phyloP scores from a whole-genome alignment of 2,888 invertebrate species.

The Melanargia galathea region DNA sequence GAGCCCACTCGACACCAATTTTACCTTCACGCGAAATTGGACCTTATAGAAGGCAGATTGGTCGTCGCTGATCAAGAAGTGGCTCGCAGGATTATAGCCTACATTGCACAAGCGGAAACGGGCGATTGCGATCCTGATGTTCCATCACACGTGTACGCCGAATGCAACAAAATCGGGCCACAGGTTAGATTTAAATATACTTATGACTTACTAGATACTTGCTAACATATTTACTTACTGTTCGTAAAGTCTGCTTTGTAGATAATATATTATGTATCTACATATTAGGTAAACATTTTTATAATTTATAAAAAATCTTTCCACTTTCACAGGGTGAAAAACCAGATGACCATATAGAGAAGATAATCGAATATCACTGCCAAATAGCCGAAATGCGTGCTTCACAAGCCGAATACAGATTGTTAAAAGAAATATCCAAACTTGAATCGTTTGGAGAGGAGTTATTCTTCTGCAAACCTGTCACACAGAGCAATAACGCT shows the following conservation, averaged over 20 bases:
- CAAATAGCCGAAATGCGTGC: constrained; percentile 85
- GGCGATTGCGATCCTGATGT: constrained; percentile 86
- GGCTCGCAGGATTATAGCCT: constrained; percentile 87
- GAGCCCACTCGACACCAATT: constrained; percentile 93
- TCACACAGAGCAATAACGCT: constrained; percentile 83
- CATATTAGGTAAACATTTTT: too few species aligned
- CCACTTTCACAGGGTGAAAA: constrained; percentile 67
- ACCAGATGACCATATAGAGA: constrained; percentile 84
- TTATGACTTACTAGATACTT: background rate
- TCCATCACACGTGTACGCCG: constrained; percentile 83
- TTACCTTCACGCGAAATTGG: constrained; percentile 91
- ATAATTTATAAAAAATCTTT: too few species aligned
- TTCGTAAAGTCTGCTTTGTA: background rate
- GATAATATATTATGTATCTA: background rate
- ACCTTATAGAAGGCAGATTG: constrained; percentile 88
- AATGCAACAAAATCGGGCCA: constrained; percentile 84
- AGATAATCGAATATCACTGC: constrained; percentile 84
- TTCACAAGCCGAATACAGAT: constrained; percentile 91
- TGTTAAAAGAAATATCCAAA: constrained; percentile 90
- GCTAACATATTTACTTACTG: background rate
- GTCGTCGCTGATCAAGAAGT: constrained; percentile 86
- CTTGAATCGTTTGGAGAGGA: constrained; percentile 93
- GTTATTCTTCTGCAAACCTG: constrained; percentile 88
- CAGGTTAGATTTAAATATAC: constrained; percentile 47
- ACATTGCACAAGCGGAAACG: constrained; percentile 88